Evolutionary conservation across 1,140 invertebrate genomes (phyloP), one percentile per base, ranked within the genome.

Genomic region (Cardiocondyla obscurior): DNA sequence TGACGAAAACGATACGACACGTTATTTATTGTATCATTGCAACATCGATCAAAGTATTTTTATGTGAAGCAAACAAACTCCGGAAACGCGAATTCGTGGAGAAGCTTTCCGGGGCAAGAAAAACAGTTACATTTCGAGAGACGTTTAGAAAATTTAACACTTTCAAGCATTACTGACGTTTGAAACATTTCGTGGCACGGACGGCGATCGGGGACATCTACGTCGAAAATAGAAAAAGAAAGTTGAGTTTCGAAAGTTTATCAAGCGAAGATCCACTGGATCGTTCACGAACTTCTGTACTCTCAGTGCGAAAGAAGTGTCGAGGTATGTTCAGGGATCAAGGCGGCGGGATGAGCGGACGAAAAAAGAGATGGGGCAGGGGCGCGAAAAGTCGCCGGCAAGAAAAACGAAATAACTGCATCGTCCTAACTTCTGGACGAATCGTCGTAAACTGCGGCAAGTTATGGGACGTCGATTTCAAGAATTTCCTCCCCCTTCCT

Each of bases 351-450:
- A 51, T 19, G 46, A 28, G 46, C 12, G 33, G 25, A 14, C 16
- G 25, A 58, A 49, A 33, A 42, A 30, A 30, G 12, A 30, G 33
- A 12, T 16, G 25, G 28, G 46, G 39, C 12, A 62, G 19, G n/a
- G n/a, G 46, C 46, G 39, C 39, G 42, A 83, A 33, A 76, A 76
- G 76, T 77, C 28, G 39, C 2, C 36, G 28, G 44, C 28, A 33
- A 74, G 65, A 79, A 83, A 86, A 88, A 85, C 72, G 76, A 82
- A 88, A 81, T 82, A 85, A 77, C 82, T 79, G 65, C 79, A 46
- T 76, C 62, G 51, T 46, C 42, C 22, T 28, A 87, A 87, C 70
- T 79, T 79, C 19, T 49, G 10, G 30, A 67, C 58, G 81, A 88
- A 76, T 77, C 81, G 70, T 69, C 42, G 49, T 53, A 60, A 81